These are phyloP conservation scores for Deilephila porcellus DNA, from an alignment of 2,888 invertebrate genomes.

Conservation along the genomic window DNA sequence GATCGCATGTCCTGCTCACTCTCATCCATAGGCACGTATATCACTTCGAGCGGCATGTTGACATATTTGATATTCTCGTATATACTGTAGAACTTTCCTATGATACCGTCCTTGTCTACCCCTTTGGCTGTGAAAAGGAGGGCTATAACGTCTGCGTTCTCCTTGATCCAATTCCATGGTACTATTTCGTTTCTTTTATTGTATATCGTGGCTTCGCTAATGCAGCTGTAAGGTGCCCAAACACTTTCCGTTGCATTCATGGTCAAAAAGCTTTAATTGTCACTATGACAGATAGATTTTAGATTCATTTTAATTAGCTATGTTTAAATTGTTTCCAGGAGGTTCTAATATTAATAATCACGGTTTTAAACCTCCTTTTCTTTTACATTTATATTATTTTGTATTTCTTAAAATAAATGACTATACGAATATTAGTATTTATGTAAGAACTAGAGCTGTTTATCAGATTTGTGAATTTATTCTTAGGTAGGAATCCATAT, in stretches of 20 bases:
- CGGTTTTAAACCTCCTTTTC: too few species aligned
- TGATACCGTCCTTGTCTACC: slow-evolving; percentile 61
- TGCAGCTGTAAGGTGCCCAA: slow-evolving; percentile 26
- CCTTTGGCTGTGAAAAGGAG: slow-evolving; percentile 65
- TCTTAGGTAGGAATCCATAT: too few species aligned
- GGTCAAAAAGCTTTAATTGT: background rate
- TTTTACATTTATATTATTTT: too few species aligned
- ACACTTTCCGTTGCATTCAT: slow-evolving; percentile 11
- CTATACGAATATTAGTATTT: too few species aligned
- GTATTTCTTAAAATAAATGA: too few species aligned
- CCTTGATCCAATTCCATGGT: slow-evolving; percentile 57
- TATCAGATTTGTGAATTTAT: too few species aligned
- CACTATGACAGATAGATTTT: background rate
- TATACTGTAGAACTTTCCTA: slow-evolving; percentile 66
- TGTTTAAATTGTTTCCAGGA: background rate
- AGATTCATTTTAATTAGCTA: background rate
- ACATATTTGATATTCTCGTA: slow-evolving; percentile 67
- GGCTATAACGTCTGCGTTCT: slow-evolving; percentile 62
- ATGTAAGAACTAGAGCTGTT: too few species aligned
- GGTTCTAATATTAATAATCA: background rate
- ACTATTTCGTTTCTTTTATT: slow-evolving; percentile 55
- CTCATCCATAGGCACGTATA: slow-evolving; percentile 70
- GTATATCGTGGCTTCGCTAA: slow-evolving; percentile 34
- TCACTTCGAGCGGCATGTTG: slow-evolving; percentile 73
- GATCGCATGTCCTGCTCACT: slow-evolving; percentile 52